Base-by-base conservation (phyloP, 2,113 vertebrate species). In the Chelonoidis abingdonii region DNA sequence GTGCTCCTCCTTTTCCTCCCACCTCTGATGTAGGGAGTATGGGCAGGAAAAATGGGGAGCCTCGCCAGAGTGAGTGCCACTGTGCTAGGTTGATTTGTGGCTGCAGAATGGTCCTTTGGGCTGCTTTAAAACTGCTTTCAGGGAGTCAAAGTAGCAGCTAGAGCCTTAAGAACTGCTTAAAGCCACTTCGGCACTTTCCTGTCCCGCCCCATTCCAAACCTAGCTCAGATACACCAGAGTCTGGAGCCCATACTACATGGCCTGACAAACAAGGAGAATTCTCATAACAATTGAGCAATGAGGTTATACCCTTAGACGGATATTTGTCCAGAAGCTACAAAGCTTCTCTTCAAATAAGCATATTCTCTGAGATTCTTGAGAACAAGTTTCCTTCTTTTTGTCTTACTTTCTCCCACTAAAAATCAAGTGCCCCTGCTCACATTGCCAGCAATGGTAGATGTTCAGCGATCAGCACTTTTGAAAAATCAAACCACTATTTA, bases 241-340 rank as follows among this genome's bases (percentile, higher is more conserved):
- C 2, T 6, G 38, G 10, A 79, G 1, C 1, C 11, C 5, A 38
- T 85, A 83, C 4, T 0, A 62, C 29, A 5, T 41, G 31, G 17
- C 54, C 52, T 84, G 78, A 92, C 2, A 76, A 79, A 41, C 11
- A 56, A 92, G 29, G 65, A 87, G 47, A 84, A 75, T 72, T 78
- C 69, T 85, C 25, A 5, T 29, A 38, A 35, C 22, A 44, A n/a
- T 10, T 57, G 13, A 76, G 59, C 12, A 4, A 12, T 5, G 59
- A 0, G 56, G 24, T 38, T 52, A 10, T 4, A 47, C 21, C 1
- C 5, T 17, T 79, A 16, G 52, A 72, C 9, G 9, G 8, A 22
- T 65, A 35, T 1, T 2, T 8, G 5, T 52, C 14, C 14, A 86
- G 41, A 19, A 89, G 5, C n/a, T 72, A 91, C 19, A 7, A 76